Percentiles rank a stretch among this genome's conserved stretches.
These are phyloP conservation scores for Nansenia antarctica DNA, from an alignment of 2,113 vertebrate species.

Conservation along the genomic window DNA sequence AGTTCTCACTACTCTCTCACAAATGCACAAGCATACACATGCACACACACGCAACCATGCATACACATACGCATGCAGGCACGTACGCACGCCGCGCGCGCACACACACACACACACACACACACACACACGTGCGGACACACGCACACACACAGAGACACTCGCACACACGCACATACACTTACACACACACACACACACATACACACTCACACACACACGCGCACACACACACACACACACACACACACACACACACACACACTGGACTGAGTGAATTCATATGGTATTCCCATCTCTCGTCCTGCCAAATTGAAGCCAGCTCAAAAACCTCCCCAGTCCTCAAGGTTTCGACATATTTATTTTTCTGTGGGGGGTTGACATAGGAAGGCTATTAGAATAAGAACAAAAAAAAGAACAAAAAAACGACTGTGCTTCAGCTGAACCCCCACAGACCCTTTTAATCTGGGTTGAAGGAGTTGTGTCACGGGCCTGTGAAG, in stretches of 20 bases:
- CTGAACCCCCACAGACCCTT: slow-evolving; percentile 29
- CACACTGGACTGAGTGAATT: slow-evolving; percentile 40
- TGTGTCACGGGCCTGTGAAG: neutral
- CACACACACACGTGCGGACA: neutral
- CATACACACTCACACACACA: neutral
- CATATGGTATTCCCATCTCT: slow-evolving; percentile 66
- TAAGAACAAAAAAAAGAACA: slow-evolving; percentile 38
- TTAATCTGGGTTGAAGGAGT: neutral
- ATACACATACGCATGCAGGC: too few species aligned
- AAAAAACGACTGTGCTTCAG: slow-evolving; percentile 46
- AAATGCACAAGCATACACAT: neutral
- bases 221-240: neutral
- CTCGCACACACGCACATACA: slow-evolving; percentile 6
- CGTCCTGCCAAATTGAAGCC: slow-evolving; percentile 53
- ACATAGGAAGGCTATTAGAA: slow-evolving; percentile 51
- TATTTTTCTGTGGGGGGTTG: slow-evolving; percentile 58
- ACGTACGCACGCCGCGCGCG: too few species aligned
- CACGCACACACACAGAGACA: too few species aligned
- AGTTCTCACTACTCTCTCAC: neutral
- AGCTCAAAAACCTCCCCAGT: slow-evolving; percentile 47
- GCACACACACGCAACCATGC: too few species aligned
- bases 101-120: slow-evolving; percentile 3
- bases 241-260: neutral
- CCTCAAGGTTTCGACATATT: slow-evolving; percentile 56
- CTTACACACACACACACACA: neutral